Percentiles rank a stretch among this genome's conserved stretches.
These are phyloP conservation scores for Cartodere bifasciata DNA, from an alignment of 2,888 invertebrate genomes.

Conservation along the genomic window DNA sequence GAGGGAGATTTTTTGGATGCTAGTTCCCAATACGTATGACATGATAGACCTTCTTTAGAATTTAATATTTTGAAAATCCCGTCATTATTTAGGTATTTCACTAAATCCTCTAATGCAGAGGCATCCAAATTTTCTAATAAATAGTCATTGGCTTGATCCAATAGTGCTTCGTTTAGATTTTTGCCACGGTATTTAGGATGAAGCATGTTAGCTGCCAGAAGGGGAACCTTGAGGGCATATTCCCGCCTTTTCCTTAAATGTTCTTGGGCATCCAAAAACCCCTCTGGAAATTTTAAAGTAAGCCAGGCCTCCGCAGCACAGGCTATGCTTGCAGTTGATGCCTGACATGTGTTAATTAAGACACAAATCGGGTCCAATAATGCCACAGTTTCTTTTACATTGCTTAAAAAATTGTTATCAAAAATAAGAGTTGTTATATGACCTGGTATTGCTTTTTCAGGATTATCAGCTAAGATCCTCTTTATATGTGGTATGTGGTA, in stretches of 20 bases:
- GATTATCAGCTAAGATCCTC: slow-evolving; percentile 4
- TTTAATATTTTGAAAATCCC: slow-evolving; percentile 7
- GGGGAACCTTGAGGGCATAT: slow-evolving; percentile 4
- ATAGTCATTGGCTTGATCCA: slow-evolving; percentile 6
- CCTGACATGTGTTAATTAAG: slow-evolving; percentile 7
- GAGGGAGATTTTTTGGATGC: slow-evolving; percentile 4
- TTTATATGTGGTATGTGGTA: slow-evolving; percentile 3
- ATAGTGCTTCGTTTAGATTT: slow-evolving; percentile 4
- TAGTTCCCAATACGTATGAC: slow-evolving; percentile 4
- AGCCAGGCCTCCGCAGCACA: slow-evolving; percentile 12
- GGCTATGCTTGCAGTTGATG: slow-evolving; percentile 7
- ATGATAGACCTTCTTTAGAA: slow-evolving; percentile 4
- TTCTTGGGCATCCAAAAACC: slow-evolving; percentile 7
- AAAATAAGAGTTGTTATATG: slow-evolving; percentile 6
- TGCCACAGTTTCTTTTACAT: slow-evolving; percentile 8
- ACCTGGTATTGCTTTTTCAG: slow-evolving; percentile 4
- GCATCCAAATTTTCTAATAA: slow-evolving; percentile 8
- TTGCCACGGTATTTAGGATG: slow-evolving; percentile 3
- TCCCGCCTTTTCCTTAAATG: slow-evolving; percentile 3
- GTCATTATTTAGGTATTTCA: slow-evolving; percentile 3
- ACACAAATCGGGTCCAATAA: slow-evolving; percentile 8
- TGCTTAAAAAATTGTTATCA: slow-evolving; percentile 10
- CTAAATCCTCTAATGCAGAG: slow-evolving; percentile 10
- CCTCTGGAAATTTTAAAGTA: slow-evolving; percentile 8
- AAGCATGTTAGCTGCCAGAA: slow-evolving; percentile 8